Evolutionary conservation across 1,140 invertebrate species (phyloP).

Genomic region (Drosophila sproati): DNA sequence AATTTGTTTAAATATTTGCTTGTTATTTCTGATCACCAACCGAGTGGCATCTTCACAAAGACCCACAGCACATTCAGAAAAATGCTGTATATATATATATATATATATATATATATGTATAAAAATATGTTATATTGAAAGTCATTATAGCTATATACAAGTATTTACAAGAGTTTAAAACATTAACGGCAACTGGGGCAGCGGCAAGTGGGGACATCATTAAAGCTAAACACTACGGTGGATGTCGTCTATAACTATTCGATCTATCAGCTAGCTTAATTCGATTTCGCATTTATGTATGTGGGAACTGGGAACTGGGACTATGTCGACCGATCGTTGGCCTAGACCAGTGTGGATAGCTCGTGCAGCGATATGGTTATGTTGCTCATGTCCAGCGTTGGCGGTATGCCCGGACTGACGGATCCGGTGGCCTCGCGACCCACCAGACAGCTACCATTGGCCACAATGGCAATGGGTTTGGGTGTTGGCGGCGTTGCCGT

Average conservation of each 20-base stretch:
- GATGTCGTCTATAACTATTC: conserved; percentile 46
- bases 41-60: too few relatives aligned
- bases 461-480: conserved; percentile 54
- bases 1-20: too few relatives aligned
- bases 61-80: too few relatives aligned
- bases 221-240: conserved; percentile 49
- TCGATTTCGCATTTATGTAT: not conserved
- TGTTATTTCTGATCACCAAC: too few relatives aligned
- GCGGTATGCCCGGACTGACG: conserved; percentile 87
- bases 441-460: conserved; percentile 44
- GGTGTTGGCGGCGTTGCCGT: conserved; percentile 86
- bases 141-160: conserved; percentile 58
- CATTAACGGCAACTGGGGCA: conserved; percentile 39
- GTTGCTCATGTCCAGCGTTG: conserved; percentile 88
- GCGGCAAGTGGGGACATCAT: conserved; percentile 31
- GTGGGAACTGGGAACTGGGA: conserved; percentile 8
- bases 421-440: conserved; percentile 87
- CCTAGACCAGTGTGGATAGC: conserved; percentile 88
- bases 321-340: conserved; percentile 22
- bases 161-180: conserved; percentile 62
- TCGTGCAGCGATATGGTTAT: conserved; percentile 89
- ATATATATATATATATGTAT: too few relatives aligned
- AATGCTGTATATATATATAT: too few relatives aligned
- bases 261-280: conserved; percentile 18
- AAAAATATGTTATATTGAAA: conserved; percentile 3